These are phyloP conservation scores for Nymphalis urticae DNA, from an alignment of 2,888 invertebrate species.

Conservation along the genomic window DNA sequence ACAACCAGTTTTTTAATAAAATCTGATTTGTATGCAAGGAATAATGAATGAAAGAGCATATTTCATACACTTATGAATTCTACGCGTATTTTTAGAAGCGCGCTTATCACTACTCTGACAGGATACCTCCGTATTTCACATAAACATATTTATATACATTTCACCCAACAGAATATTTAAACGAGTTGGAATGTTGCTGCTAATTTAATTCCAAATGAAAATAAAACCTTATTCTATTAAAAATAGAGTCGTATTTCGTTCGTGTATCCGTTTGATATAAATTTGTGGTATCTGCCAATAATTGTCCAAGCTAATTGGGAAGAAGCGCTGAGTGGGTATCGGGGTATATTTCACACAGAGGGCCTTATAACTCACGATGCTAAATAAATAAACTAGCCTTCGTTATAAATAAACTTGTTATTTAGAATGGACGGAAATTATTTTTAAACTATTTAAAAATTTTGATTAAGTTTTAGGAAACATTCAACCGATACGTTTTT, in stretches of 20 bases:
- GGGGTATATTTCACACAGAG: slow-evolving; percentile 8
- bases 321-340: slow-evolving; percentile 24
- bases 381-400: not conserved
- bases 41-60: not conserved
- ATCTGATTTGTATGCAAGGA: no score
- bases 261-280: slow-evolving; percentile 2
- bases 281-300: slow-evolving; percentile 31
- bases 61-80: not conserved
- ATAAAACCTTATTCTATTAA: not conserved
- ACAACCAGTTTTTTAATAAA: no score
- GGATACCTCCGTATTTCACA: not conserved
- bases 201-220: not conserved
- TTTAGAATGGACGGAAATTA: no score
- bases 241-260: slow-evolving; percentile 14
- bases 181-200: slow-evolving; percentile 1
- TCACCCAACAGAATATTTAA: slow-evolving; percentile 14
- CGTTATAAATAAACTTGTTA: no score
- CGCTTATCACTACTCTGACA: not conserved
- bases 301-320: slow-evolving; percentile 35
- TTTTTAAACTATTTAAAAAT: no score
- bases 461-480: no score
- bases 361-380: not conserved
- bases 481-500: no score
- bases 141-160: slow-evolving; percentile 8
- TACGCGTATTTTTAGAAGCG: not conserved